Evolutionary conservation across 2,888 invertebrate genomes (phyloP).

Genomic region (Leptinotarsa juncta): DNA sequence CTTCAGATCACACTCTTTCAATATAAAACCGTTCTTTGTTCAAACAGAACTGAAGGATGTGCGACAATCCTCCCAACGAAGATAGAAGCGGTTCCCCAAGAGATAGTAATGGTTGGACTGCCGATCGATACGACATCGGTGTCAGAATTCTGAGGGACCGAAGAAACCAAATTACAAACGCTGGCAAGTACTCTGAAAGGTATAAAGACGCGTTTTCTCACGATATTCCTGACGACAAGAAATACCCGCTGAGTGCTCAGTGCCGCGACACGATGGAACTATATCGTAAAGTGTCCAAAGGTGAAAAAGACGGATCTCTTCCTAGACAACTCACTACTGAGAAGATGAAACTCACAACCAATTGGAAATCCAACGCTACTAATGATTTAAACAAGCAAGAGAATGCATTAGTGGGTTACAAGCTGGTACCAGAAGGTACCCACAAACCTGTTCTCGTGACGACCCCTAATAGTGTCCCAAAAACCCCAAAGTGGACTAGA

Average conservation of each 20-base stretch:
- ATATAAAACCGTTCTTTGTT: conserved; percentile 46
- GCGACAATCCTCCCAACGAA: conserved; percentile 32
- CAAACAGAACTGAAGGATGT: conserved; percentile 55
- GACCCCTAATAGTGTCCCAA: conserved; percentile 45
- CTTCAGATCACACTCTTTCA: neutral
- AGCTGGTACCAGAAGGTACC: conserved; percentile 68
- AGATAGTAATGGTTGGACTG: conserved; percentile 37
- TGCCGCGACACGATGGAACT: conserved; percentile 52
- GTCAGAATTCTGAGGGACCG: conserved; percentile 57
- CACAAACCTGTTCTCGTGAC: conserved; percentile 54
- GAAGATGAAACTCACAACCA: conserved; percentile 49
- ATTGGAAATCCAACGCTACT: conserved; percentile 60
- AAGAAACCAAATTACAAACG: conserved; percentile 60
- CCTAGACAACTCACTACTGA: conserved; percentile 52
- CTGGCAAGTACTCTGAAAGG: conserved; percentile 63
- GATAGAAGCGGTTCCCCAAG: neutral
- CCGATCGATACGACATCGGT: conserved; percentile 53
- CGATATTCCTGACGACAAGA: conserved; percentile 49
- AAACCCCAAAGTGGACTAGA: conserved; percentile 50
- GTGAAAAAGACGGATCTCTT: conserved; percentile 53
- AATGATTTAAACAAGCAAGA: conserved; percentile 62
- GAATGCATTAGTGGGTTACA: conserved; percentile 68
- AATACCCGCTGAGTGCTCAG: conserved; percentile 52
- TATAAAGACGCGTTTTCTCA: conserved; percentile 60
- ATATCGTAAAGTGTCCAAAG: conserved; percentile 53